Percentiles rank a stretch among this genome's conserved stretches.
These are phyloP conservation scores for Eumeta japonica DNA, from an alignment of 1,140 invertebrate species.

Conservation along the genomic window DNA sequence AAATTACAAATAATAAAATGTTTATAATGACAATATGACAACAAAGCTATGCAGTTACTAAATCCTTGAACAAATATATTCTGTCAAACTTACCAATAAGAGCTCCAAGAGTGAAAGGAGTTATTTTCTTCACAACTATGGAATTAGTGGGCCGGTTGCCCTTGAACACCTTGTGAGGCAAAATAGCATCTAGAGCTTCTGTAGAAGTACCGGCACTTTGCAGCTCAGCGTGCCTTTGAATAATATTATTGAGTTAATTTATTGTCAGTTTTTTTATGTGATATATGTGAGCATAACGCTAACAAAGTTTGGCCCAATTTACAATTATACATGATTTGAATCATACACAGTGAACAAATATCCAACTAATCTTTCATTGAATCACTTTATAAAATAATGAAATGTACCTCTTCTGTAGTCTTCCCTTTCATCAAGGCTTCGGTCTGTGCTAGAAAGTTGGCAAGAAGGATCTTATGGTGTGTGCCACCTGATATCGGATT, in stretches of 20 bases:
- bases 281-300: not conserved
- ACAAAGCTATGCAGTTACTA: too few species aligned
- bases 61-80: too few species aligned
- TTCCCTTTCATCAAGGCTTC: conserved; percentile 96
- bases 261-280: not conserved
- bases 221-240: conserved; percentile 70
- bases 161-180: conserved; percentile 96
- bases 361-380: too few species aligned
- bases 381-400: too few species aligned
- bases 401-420: conserved; percentile 62
- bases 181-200: conserved; percentile 73
- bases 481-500: conserved; percentile 82
- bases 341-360: too few species aligned
- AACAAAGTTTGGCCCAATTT: not conserved
- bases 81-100: conserved; percentile 93
- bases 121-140: conserved; percentile 90
- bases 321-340: not conserved
- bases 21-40: too few species aligned
- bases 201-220: conserved; percentile 69
- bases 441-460: conserved; percentile 98
- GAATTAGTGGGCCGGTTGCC: conserved; percentile 98
- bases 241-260: conserved; percentile 3
- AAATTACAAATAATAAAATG: too few species aligned
- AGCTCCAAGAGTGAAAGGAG: conserved; percentile 91
- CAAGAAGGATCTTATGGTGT: conserved; percentile 86